Evolutionary conservation across 2,888 invertebrate genomes (phyloP), one percentile per base, ranked within the genome.

Genomic region (Psylliodes chrysocephalus): DNA sequence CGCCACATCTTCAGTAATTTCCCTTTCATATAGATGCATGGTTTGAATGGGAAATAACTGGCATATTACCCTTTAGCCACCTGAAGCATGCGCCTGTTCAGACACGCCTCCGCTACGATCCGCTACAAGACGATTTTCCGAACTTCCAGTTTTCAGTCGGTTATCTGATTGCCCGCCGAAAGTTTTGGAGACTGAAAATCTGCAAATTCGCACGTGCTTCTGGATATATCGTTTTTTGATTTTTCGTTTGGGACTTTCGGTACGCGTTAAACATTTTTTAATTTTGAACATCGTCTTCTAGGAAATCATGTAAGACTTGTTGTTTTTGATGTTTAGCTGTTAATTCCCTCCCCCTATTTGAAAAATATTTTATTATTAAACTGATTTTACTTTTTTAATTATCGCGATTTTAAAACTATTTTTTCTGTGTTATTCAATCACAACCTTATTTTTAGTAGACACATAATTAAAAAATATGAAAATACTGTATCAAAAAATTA

Each of bases 11-110:
- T 52, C 38, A n/a, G 12, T 38, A 47, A 55, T 56, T 56, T 44
- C 18, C 51, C 42, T 38, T 40, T 55, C 38, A 61, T 38, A 28
- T 19, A 8, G 51, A 42, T 42, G 44, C 12, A 46, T 53, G 19
- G 42, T 12, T 40, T 51, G 51, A 33, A 44, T 35, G 28, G 55
- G 55, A 62, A 56, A 60, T 53, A 60, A 44, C 44, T 28, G 12
- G 51, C 55, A 56, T 59, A 59, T 53, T 57, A 52, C 46, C 57
- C 64, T 60, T 62, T 67, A 73, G 71, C 72, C 73, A 73, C 72
- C 72, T 72, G 73, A 69, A 68, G 71, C 66, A 63, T 57, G 66
- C 60, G 64, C 70, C 66, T 72, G 73, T 71, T 71, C 71, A n/a
- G 5, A 0, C 55, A 44, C 33, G 46, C 18, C 25, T 47, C 38